Conservation (phyloP, 2,888 invertebrate genomes). For the Brachyptera risi region DNA sequence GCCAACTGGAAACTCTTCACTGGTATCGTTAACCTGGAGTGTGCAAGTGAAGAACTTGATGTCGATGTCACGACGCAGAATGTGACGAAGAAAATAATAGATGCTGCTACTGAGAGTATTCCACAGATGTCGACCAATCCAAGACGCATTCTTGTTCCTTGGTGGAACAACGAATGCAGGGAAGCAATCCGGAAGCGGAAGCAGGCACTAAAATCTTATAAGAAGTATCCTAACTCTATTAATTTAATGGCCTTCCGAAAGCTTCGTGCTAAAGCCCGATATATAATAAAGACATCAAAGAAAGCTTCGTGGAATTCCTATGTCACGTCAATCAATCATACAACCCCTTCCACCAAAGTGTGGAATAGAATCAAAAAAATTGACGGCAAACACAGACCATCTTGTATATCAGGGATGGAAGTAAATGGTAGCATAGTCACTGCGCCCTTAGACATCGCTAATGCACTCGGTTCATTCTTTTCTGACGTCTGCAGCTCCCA, state of each 20-base stretch:
- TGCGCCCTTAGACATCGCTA: not conserved
- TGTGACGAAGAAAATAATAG: not conserved
- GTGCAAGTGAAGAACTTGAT: not conserved
- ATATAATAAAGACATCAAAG: not conserved
- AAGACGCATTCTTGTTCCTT: constrained; percentile 1
- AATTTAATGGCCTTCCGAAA: not conserved
- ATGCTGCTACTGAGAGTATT: not conserved
- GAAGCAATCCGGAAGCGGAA: not conserved
- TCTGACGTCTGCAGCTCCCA: constrained; percentile 2
- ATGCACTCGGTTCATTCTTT: not conserved
- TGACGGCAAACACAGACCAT: not conserved
- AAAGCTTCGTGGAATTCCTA: not conserved
- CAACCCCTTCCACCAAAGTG: not conserved
- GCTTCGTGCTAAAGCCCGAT: not conserved
- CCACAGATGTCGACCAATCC: not conserved
- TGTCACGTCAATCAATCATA: not conserved
- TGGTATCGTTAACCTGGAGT: not conserved
- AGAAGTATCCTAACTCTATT: not conserved
- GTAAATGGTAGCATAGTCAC: not conserved
- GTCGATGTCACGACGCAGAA: not conserved
- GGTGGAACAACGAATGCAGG: constrained; percentile 3
- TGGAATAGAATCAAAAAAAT: constrained; percentile 14
- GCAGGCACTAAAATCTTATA: not conserved
- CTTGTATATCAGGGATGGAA: not conserved
- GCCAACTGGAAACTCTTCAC: not conserved